Evolutionary conservation across 1,140 invertebrate genomes (phyloP).

Genomic region (Pemphigus obesinymphae): DNA sequence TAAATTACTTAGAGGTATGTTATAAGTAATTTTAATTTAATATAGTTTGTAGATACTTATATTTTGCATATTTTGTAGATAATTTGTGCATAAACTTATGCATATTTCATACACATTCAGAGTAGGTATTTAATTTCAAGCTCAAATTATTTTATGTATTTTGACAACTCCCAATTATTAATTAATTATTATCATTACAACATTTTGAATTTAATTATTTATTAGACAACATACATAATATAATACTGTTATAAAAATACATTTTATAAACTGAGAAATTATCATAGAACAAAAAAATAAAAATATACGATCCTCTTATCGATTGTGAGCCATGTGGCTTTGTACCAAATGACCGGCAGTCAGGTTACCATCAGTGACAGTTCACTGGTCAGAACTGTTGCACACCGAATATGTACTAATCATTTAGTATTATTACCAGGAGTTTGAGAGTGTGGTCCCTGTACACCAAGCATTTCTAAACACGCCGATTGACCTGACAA

Average conservation of each 20-base stretch:
- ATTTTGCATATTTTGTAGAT: too few species aligned
- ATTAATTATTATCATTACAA: too few species aligned
- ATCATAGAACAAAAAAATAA: not conserved
- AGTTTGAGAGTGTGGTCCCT: slow-evolving; percentile 50
- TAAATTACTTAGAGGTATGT: too few species aligned
- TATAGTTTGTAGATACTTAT: too few species aligned
- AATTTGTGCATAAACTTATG: too few species aligned
- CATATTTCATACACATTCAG: too few species aligned
- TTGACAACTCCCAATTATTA: too few species aligned
- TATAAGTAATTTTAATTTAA: too few species aligned
- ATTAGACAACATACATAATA: too few species aligned
- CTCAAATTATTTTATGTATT: too few species aligned
- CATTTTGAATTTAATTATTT: too few species aligned
- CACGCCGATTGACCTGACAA: slow-evolving; percentile 86
- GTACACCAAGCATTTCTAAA: slow-evolving; percentile 83
- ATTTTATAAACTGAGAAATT: not conserved
- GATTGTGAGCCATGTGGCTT: slow-evolving; percentile 87
- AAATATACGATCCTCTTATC: slow-evolving; percentile 51
- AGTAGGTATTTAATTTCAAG: too few species aligned
- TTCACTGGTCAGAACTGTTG: slow-evolving; percentile 94
- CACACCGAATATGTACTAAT: slow-evolving; percentile 88
- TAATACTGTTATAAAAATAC: not conserved
- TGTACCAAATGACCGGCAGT: slow-evolving; percentile 92
- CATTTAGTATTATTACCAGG: slow-evolving; percentile 84
- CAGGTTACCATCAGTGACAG: slow-evolving; percentile 96